Conservation (phyloP, 2,797 vertebrate genomes). For the Chromobotia macracanthus region DNA sequence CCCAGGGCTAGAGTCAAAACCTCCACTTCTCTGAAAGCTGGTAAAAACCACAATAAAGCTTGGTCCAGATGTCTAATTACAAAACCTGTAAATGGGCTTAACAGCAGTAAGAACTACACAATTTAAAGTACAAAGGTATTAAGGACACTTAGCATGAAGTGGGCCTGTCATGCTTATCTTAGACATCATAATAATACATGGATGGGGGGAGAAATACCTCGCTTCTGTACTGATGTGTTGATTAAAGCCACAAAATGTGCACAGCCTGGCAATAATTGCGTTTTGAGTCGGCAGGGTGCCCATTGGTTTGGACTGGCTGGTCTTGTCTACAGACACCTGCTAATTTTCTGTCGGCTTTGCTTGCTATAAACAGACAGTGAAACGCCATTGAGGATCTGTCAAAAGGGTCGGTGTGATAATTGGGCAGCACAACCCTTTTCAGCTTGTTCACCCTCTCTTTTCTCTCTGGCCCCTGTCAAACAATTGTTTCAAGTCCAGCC, state of each 20-base stretch:
- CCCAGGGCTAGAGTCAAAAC: slow-evolving; percentile 19
- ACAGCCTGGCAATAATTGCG: slow-evolving; percentile 49
- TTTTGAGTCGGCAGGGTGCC: slow-evolving; percentile 65
- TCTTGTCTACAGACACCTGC: slow-evolving; percentile 78
- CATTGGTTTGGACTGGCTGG: slow-evolving; percentile 62
- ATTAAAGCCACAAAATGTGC: slow-evolving; percentile 49
- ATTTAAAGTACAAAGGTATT: slow-evolving; percentile 52
- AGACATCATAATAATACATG: slow-evolving; percentile 51
- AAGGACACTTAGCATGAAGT: slow-evolving; percentile 48
- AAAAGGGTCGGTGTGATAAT: slow-evolving; percentile 69
- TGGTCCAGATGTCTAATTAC: slow-evolving; percentile 60
- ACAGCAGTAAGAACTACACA: slow-evolving; percentile 46
- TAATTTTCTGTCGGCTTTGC: slow-evolving; percentile 75
- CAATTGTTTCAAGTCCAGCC: slow-evolving; percentile 76
- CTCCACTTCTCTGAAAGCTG: slow-evolving; percentile 46
- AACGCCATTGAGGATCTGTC: slow-evolving; percentile 55
- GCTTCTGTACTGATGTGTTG: slow-evolving; percentile 39
- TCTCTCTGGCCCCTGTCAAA: slow-evolving; percentile 61
- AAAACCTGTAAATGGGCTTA: slow-evolving; percentile 49
- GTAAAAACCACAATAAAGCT: slow-evolving; percentile 56
- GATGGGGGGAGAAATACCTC: slow-evolving; percentile 23
- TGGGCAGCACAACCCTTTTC: slow-evolving; percentile 75
- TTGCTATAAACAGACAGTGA: slow-evolving; percentile 63
- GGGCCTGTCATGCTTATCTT: slow-evolving; percentile 48
- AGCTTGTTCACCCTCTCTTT: slow-evolving; percentile 66